Evolutionary conservation across 2,797 vertebrate genomes (phyloP).

Genomic region (Diceros bicornis): DNA sequence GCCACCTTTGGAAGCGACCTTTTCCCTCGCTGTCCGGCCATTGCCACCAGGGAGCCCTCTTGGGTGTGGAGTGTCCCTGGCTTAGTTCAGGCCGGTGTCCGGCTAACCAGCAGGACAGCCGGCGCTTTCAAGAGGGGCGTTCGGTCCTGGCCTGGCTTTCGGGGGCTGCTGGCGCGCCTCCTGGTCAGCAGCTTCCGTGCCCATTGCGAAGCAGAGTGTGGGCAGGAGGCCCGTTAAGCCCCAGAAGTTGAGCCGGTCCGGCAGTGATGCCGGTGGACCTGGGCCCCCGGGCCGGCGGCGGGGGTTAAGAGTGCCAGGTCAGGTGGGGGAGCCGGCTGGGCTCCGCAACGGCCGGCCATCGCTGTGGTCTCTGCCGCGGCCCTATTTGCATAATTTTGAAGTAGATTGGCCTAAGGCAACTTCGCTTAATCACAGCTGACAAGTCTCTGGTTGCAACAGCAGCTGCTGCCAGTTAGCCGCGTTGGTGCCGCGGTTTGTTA

Average conservation of each 20-base stretch:
- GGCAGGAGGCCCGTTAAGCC: neutral
- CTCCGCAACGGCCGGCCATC: neutral
- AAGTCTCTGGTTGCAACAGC: constrained; percentile 63
- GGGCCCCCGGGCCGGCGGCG: neutral
- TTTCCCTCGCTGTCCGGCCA: accelerated
- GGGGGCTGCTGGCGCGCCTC: neutral
- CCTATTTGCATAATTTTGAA: constrained; percentile 77
- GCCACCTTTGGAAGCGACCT: neutral
- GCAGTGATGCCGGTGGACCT: accelerated
- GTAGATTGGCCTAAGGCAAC: constrained; percentile 77
- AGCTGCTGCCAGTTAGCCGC: constrained; percentile 38
- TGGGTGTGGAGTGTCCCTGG: accelerated
- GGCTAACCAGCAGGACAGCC: accelerated
- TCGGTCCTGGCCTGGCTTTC: neutral
- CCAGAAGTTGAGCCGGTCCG: neutral
- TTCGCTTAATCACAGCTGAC: constrained; percentile 77
- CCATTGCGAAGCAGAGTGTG: neutral
- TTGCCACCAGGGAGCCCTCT: neutral
- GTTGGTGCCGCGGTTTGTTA: neutral
- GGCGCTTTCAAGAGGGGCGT: accelerated
- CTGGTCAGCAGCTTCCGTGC: neutral
- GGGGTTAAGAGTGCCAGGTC: neutral
- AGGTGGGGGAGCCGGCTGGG: neutral
- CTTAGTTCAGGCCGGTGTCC: accelerated
- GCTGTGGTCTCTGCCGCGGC: neutral